Evolutionary conservation across 2,797 vertebrate species (phyloP).

Genomic region (Pangasius larnaudii): DNA sequence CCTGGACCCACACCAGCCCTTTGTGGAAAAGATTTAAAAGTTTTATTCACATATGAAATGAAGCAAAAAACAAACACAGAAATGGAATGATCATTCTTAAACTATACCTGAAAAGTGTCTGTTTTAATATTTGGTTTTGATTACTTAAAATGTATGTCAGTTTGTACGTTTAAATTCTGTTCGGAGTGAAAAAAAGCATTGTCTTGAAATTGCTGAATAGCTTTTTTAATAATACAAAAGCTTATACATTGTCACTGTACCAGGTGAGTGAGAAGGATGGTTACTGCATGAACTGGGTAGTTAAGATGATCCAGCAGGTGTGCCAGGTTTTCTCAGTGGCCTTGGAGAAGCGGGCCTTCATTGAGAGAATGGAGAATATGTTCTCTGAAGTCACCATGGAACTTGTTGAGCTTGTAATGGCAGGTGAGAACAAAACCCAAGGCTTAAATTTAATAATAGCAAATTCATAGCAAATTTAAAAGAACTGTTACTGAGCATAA

Average conservation of each 20-base stretch:
- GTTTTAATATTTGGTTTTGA: background rate
- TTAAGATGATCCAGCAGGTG: constrained; percentile 85
- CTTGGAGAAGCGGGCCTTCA: constrained; percentile 78
- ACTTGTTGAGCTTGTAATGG: constrained; percentile 72
- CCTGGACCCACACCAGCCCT: no score
- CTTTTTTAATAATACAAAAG: background rate
- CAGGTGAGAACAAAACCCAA: constrained; percentile 71
- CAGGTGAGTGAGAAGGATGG: constrained; percentile 92
- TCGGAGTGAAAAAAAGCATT: background rate
- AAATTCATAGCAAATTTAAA: background rate
- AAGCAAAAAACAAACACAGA: background rate
- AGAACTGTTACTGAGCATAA: background rate
- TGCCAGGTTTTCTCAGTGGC: constrained; percentile 75
- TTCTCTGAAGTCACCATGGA: constrained; percentile 82
- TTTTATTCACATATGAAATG: background rate
- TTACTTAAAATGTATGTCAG: background rate
- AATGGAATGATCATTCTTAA: background rate
- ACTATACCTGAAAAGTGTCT: background rate
- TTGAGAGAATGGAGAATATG: constrained; percentile 81
- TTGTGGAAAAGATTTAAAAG: no score
- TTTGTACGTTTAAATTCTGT: background rate
- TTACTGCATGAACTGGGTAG: constrained; percentile 87
- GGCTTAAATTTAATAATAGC: constrained; percentile 19
- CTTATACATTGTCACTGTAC: background rate
- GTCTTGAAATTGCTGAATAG: background rate